Conservation (phyloP, 2,113 vertebrate genomes). For the Myiagra hebetior region DNA sequence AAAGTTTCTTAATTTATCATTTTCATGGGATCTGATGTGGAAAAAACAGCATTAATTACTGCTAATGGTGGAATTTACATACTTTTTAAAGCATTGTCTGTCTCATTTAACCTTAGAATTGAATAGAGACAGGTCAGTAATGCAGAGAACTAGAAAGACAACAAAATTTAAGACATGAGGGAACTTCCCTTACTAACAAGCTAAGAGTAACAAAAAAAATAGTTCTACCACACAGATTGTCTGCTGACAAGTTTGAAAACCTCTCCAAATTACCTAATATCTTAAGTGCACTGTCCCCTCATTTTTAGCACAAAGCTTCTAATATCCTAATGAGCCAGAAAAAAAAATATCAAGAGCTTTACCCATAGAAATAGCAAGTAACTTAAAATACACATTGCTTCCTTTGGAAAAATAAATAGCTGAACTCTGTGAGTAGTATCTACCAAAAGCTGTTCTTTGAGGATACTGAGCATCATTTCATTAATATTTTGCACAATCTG, state of each 20-base stretch:
- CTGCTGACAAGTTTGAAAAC: not conserved
- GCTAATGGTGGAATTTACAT: not conserved
- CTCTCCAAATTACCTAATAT: not conserved
- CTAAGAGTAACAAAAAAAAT: not conserved
- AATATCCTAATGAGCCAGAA: not conserved
- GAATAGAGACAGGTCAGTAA: not conserved
- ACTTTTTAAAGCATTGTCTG: not conserved
- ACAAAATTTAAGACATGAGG: not conserved
- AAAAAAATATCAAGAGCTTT: not conserved
- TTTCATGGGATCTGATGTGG: not conserved
- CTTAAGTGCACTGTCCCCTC: not conserved
- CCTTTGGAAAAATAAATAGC: not conserved
- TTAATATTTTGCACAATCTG: not conserved
- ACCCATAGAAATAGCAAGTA: not conserved
- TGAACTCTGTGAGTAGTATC: not conserved
- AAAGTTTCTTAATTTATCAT: not conserved
- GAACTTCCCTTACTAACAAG: not conserved
- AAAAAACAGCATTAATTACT: not conserved
- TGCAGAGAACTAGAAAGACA: not conserved
- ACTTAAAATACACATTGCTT: not conserved
- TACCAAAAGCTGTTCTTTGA: not conserved
- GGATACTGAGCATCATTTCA: not conserved
- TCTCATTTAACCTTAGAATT: not conserved
- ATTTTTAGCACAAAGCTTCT: not conserved
- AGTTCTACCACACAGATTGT: not conserved